Evolutionary conservation across 2,797 vertebrate species (phyloP), one percentile per base, ranked within the genome.

Genomic region (Phrynocephalus guinanensis): DNA sequence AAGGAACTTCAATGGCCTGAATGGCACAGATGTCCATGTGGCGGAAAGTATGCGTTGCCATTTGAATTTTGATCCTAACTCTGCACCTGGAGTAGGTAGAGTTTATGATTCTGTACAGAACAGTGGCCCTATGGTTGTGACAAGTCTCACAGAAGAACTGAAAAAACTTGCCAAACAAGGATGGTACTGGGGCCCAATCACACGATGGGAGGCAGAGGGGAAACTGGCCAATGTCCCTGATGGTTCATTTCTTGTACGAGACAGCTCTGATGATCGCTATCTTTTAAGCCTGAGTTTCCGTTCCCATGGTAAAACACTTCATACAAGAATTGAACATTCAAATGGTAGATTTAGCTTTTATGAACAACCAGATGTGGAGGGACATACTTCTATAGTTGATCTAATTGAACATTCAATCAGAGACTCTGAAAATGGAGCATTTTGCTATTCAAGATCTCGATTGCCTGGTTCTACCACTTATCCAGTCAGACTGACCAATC

Each of bases 141-240:
- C 98, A 22, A 99, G 99, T 95, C 98, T 99, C 88, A 99, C 99
- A 0, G 98, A 98, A 95, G 99, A 99, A 96, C 97, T 99, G 91
- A 99, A 99, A 96, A 99, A 99, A 92, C 97, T 99, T 82, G 99
- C 99, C 0, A 98, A 97, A 91, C 99, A 99, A 96, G 99, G 99
- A 89, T 99, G 99, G 99, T 99, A 99, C 97, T 99, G 99, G 99
- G 99, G 99, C 22, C 99, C 99, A 2, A 99, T 99, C 95, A 99
- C 99, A 4, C 98, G 98, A 81, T 99, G 99, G 99, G 99, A 99
- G 93, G 99, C 99, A 0, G 99, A 99, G 92, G 99, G 99, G 88
- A 99, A 99, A 95, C 96, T 99, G 84, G 95, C 98, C 77, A 98
- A 98, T 89, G 97, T 99, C 95, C 98, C 97, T 0, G 98, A 99